Evolutionary conservation across 2,888 invertebrate species (phyloP).

Genomic region (Drosophila helvetica): DNA sequence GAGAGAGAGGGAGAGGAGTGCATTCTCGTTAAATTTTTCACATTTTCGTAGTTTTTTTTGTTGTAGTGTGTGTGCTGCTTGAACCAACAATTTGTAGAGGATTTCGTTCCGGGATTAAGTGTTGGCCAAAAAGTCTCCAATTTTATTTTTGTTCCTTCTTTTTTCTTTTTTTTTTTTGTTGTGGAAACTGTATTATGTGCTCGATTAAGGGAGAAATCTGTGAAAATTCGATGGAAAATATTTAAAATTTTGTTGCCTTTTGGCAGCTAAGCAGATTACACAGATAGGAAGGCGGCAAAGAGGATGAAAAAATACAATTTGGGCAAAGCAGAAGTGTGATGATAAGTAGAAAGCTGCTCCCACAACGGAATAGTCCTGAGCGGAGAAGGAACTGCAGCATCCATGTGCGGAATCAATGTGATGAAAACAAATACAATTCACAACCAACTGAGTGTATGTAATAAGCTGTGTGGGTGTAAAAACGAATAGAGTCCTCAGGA

Average conservation of each 20-base stretch:
- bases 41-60: slow-evolving; percentile 19
- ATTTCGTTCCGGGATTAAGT: slow-evolving; percentile 41
- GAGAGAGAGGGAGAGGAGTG: background rate
- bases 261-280: slow-evolving; percentile 30
- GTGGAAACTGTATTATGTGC: slow-evolving; percentile 32
- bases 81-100: slow-evolving; percentile 41
- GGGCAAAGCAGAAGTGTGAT: background rate
- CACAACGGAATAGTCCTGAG: slow-evolving; percentile 7
- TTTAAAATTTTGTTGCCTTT: slow-evolving; percentile 34
- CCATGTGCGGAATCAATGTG: too few relatives aligned
- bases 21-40: slow-evolving; percentile 32
- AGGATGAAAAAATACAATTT: background rate
- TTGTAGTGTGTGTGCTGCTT: slow-evolving; percentile 13
- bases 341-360: too few relatives aligned
- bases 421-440: too few relatives aligned
- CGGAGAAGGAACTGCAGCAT: slow-evolving; percentile 5
- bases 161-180: slow-evolving; percentile 5
- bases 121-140: slow-evolving; percentile 44
- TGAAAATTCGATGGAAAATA: slow-evolving; percentile 40
- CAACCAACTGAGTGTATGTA: too few relatives aligned
- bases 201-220: slow-evolving; percentile 26
- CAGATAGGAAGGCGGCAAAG: slow-evolving; percentile 12
- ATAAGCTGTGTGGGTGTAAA: too few relatives aligned
- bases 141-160: too few relatives aligned
- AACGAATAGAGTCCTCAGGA: too few relatives aligned